Conservation (phyloP, 2,888 invertebrate genomes). For the Thelaira solivaga region DNA sequence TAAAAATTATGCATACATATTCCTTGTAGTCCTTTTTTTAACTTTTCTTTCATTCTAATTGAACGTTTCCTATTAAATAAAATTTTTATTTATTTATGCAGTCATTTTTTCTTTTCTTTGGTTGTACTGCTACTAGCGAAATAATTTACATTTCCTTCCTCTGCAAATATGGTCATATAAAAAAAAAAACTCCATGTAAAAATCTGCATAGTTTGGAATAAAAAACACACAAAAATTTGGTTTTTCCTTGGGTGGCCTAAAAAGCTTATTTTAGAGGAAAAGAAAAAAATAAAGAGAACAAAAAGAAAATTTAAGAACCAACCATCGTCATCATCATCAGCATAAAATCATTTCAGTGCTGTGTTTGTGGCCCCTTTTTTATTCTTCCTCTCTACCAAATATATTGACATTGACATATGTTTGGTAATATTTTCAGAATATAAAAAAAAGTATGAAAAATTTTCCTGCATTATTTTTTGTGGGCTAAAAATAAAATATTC, state of each 20-base stretch:
- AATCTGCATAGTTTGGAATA: slow-evolving; percentile 24
- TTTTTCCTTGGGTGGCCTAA: slow-evolving; percentile 19
- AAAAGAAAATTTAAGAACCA: neutral
- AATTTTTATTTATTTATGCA: slow-evolving; percentile 29
- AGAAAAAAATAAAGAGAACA: neutral
- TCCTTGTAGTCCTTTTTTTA: too few relatives aligned
- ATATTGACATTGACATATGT: slow-evolving; percentile 59
- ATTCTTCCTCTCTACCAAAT: slow-evolving; percentile 25
- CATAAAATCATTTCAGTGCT: slow-evolving; percentile 39
- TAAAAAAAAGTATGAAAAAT: neutral
- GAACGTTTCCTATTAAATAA: slow-evolving; percentile 32
- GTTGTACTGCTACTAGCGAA: neutral
- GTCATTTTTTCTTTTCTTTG: neutral
- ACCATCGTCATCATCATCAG: slow-evolving; percentile 36
- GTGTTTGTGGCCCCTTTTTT: slow-evolving; percentile 29
- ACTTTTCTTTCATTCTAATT: slow-evolving; percentile 12
- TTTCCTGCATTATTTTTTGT: neutral
- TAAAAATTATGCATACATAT: slow-evolving; percentile 18
- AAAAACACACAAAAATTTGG: slow-evolving; percentile 1
- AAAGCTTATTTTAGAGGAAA: neutral
- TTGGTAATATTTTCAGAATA: slow-evolving; percentile 44
- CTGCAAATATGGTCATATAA: slow-evolving; percentile 9
- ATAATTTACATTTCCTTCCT: slow-evolving; percentile 47
- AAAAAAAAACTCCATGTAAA: slow-evolving; percentile 7
- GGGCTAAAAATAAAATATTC: slow-evolving; percentile 1